A percentile compares a stretch with the other conserved stretches of the same genome.
Conservation (phyloP, 2,113 vertebrate species). For the Porphyrio hochstetteri region DNA sequence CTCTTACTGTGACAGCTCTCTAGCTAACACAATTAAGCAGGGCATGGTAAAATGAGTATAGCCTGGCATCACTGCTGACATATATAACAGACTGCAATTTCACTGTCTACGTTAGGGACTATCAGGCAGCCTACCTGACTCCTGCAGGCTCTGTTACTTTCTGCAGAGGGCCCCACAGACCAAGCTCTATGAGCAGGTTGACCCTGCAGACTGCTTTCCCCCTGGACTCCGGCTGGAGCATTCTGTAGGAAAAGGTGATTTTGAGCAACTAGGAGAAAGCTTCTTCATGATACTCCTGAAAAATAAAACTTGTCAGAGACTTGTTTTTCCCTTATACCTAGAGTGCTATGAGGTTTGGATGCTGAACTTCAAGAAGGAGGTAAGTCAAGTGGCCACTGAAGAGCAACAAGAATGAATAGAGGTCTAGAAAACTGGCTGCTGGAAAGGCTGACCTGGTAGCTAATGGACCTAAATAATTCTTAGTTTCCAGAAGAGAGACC, state of each 20-base stretch:
- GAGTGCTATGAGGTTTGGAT: not conserved
- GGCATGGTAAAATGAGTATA: not conserved
- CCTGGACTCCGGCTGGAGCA: not conserved
- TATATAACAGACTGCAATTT: not conserved
- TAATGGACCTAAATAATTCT: not conserved
- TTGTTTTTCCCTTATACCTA: not conserved
- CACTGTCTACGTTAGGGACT: not conserved
- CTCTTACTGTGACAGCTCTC: not conserved
- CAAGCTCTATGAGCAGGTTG: not conserved
- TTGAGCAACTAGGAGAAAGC: not conserved
- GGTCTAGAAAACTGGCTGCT: not conserved
- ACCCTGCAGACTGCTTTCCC: not conserved
- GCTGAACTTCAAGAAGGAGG: not conserved
- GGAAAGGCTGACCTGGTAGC: not conserved
- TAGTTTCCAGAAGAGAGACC: not conserved
- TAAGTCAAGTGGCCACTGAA: not conserved
- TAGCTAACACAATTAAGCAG: not conserved
- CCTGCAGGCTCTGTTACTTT: not conserved
- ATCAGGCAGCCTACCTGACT: not conserved
- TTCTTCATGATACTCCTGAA: not conserved
- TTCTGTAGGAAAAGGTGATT: not conserved
- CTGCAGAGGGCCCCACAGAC: slow-evolving; percentile 20
- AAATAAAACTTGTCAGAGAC: not conserved
- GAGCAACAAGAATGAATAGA: not conserved
- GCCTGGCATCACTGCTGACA: not conserved